A percentile compares a stretch with the other conserved stretches of the same genome.
phyloP scores from a whole-genome alignment of 2,113 vertebrate species.

The Heterotilapia buettikoferi region DNA sequence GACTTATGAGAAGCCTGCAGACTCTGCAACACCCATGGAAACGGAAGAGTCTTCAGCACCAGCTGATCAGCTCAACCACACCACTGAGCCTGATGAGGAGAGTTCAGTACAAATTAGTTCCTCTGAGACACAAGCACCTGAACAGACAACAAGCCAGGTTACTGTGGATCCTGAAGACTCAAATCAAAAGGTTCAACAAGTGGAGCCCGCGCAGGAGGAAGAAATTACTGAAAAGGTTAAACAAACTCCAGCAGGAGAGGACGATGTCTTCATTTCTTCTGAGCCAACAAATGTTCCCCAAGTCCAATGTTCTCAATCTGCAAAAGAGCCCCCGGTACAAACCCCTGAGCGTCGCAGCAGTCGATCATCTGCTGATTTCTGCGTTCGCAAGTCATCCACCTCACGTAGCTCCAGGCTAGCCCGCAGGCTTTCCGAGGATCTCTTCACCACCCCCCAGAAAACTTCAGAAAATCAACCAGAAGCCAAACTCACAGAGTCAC shows the following conservation, averaged over 20 bases:
- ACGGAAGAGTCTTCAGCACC: not conserved
- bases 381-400: conserved; percentile 54
- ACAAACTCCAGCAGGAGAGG: not conserved
- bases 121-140: not conserved
- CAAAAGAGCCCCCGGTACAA: not conserved
- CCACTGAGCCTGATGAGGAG: not conserved
- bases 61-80: not conserved
- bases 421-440: conserved; percentile 66
- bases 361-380: conserved; percentile 40
- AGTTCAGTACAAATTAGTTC: not conserved
- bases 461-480: not conserved
- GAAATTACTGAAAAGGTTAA: not conserved
- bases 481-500: not conserved
- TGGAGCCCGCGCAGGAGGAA: not conserved
- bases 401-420: conserved; percentile 33
- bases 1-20: not conserved
- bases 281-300: not conserved
- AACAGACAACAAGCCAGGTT: not conserved
- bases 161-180: not conserved
- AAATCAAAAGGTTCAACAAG: not conserved
- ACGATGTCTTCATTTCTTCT: not conserved
- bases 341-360: not conserved
- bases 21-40: not conserved
- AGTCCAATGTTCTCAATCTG: not conserved
- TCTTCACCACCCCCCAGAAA: conserved; percentile 57